These are phyloP conservation scores for Pipistrellus pygmaeus DNA, from an alignment of 2,797 vertebrate genomes.

Conservation along the genomic window DNA sequence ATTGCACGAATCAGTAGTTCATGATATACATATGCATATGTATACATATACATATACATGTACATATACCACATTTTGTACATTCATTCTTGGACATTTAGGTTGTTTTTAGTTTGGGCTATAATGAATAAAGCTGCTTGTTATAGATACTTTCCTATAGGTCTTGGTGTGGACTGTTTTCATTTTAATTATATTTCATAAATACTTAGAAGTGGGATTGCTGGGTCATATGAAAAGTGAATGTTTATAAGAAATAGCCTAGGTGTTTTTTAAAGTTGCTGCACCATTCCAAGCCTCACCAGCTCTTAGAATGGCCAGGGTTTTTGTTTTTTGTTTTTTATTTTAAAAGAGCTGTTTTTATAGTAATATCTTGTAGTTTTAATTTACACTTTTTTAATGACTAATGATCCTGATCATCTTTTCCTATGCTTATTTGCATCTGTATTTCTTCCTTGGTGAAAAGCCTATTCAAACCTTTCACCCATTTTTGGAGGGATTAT, in stretches of 20 bases:
- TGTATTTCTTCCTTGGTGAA: neutral
- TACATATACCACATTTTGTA: neutral
- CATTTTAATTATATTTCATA: neutral
- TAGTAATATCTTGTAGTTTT: neutral
- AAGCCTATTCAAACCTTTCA: neutral
- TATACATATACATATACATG: neutral
- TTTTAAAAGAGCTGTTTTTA: neutral
- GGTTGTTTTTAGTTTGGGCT: neutral
- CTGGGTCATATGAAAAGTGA: neutral
- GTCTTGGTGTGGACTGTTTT: neutral
- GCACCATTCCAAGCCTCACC: neutral
- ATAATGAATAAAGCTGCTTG: neutral
- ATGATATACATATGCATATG: neutral
- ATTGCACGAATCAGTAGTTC: neutral
- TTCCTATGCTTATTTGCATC: neutral
- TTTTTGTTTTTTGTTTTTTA: neutral
- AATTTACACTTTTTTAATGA: conserved; percentile 30
- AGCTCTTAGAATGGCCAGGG: neutral
- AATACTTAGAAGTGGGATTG: neutral
- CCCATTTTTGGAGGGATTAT: conserved; percentile 9
- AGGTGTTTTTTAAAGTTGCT: neutral
- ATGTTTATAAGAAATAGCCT: neutral
- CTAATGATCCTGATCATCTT: neutral
- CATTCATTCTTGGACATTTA: neutral
- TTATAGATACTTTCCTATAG: neutral